Evolutionary conservation across 2,797 vertebrate species (phyloP), one percentile per base, ranked within the genome.

Genomic region (Crenuchus spilurus): DNA sequence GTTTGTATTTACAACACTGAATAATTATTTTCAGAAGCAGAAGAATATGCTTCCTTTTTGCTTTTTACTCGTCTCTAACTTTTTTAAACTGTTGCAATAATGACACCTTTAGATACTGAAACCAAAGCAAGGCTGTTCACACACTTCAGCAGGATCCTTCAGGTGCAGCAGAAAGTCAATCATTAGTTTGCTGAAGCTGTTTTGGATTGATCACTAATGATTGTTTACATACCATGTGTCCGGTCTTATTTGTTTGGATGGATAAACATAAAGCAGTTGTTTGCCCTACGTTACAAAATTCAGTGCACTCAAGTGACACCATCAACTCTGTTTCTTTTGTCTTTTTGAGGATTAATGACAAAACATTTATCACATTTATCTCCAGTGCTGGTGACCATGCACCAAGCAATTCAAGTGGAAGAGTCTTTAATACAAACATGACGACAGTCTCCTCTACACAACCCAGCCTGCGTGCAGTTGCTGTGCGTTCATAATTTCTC

Each of bases 401-500:
- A 20, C 51, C 11, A 30, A 55, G 39, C 49, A 49, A 28, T 46
- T 46, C 57, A 73, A 57, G 67, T 65, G 64, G 62, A 79, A 68
- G 33, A 82, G 60, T 52, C 33, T 78, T 48, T 75, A 67, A 79
- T 76, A 57, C 80, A 80, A 87, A 84, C 78, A 73, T 55, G 70
- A 24, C 22, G 42, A 54, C 51, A 10, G 18, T 1, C 30, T 71
- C 63, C 62, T 48, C 33, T 70, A 10, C 14, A 51, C 51, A 10
- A 10, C 28, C 1, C 57, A 62, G 64, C 44, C 49, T 55, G 6
- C 4, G 1, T 11, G 14, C 49, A 11, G 18, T 74, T 71, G 80
- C 80, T 83, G 79, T 85, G 87, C 80, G 48, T 84, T 87, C 82
- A 87, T 91, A 86, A 91, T 90, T 87, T 89, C 86, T 92, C 86